Percentiles rank a stretch among this genome's conserved stretches.
phyloP scores from a whole-genome alignment of 1,140 invertebrate species.

The Phenacoccus solenopsis region DNA sequence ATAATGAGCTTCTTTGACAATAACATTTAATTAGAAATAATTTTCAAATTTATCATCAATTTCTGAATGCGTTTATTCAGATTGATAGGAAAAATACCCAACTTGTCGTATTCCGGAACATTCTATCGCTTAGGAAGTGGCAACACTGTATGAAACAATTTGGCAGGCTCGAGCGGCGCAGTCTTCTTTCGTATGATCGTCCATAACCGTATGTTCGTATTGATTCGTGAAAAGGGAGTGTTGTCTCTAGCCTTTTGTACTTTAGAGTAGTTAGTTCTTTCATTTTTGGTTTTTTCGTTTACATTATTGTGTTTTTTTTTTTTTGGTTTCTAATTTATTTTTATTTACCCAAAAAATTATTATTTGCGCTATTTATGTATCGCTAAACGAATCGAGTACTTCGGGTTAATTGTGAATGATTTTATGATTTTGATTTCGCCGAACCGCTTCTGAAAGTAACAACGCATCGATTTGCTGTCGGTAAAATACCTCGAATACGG shows the following conservation, averaged over 20 bases:
- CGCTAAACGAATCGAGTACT: not conserved
- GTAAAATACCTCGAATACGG: not conserved
- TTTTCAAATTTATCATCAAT: too few relatives aligned
- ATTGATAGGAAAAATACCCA: too few relatives aligned
- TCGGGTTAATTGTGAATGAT: not conserved
- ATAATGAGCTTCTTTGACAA: too few relatives aligned
- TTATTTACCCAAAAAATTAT: not conserved
- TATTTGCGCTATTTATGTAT: constrained; percentile 10
- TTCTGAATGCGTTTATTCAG: too few relatives aligned
- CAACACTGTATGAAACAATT: not conserved
- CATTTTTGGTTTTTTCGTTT: constrained; percentile 10
- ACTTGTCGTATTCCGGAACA: too few relatives aligned
- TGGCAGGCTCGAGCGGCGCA: not conserved
- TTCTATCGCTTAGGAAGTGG: too few relatives aligned
- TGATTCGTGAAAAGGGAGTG: constrained; percentile 10
- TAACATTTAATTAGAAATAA: too few relatives aligned
- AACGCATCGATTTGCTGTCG: not conserved
- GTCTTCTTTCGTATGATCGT: not conserved
- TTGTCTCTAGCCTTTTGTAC: constrained; percentile 13
- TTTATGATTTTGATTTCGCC: not conserved
- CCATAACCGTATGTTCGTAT: not conserved
- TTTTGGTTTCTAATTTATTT: not conserved
- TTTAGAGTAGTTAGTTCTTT: constrained; percentile 15
- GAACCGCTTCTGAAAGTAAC: not conserved
- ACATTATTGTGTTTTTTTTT: not conserved